Evolutionary conservation across 2,797 vertebrate species (phyloP).

Genomic region (Syncerus caffer): DNA sequence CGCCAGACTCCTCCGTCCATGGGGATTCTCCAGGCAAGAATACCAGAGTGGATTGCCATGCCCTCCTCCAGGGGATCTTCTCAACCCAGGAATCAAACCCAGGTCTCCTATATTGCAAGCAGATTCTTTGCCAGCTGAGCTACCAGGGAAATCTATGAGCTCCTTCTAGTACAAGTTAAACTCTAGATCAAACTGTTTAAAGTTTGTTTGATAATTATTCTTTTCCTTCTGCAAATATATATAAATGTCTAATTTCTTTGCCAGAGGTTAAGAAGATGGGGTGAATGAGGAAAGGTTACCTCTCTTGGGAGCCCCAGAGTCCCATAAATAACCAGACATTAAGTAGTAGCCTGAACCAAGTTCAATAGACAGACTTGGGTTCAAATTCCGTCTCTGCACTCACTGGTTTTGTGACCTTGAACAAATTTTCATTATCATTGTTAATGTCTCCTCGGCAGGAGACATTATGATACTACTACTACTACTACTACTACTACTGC

Average conservation of each 20-base stretch:
- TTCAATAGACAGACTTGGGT: neutral
- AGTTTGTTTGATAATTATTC: neutral
- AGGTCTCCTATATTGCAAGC: neutral
- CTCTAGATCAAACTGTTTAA: neutral
- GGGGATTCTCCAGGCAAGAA: neutral
- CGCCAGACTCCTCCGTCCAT: fast-evolving
- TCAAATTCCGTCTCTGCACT: neutral
- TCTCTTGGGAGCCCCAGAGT: neutral
- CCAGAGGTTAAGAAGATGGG: neutral
- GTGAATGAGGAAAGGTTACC: neutral
- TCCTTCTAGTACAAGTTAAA: neutral
- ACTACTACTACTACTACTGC: neutral
- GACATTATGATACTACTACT: neutral
- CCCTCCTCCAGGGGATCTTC: neutral
- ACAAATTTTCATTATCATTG: neutral
- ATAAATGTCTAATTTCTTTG: neutral
- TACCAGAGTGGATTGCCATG: neutral
- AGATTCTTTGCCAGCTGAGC: neutral
- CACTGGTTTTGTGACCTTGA: neutral
- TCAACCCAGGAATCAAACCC: neutral
- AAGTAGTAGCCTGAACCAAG: neutral
- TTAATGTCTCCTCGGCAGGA: neutral
- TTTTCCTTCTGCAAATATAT: neutral
- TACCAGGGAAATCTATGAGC: neutral
- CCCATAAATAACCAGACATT: neutral